Evolutionary conservation across 2,888 invertebrate genomes (phyloP), one percentile per base, ranked within the genome.

Genomic region (Rotaria sp.): DNA sequence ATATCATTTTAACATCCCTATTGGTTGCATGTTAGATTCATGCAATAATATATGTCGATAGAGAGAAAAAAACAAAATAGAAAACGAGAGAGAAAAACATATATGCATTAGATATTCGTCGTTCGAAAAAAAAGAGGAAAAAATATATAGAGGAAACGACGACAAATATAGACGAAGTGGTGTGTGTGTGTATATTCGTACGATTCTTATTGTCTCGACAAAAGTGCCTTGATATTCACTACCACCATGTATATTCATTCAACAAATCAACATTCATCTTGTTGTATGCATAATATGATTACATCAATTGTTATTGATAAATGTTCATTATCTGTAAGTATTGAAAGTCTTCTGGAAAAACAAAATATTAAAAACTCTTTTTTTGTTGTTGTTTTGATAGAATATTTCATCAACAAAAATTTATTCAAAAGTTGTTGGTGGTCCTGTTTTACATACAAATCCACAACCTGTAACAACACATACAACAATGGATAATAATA

Each of bases 361-460:
- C 50, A 24, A 55, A 8, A 55, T 55, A 4, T 11, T 24, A 24
- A 35, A 18, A 15, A 35, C 67, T 15, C 18, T 15, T 18, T 35
- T 15, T 18, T 67, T 67, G 11, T 67, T 67, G 2, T 13, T 30
- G 26, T n/a, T n/a, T 10, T n/a, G 30, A 30, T 38, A 67, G 80
- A 80, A 41, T 80, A n/a, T 80, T 74, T 24, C 24, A 45, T 11
- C 80, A 1, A 45, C 41, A 15, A 80, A 80, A 45, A n/a, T 10
- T 45, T 80, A 80, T 45, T 80, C 80, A 45, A 80, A 80, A 80
- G 80, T 45, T n/a, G 80, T 80, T 41, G 80, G 80, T 45, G 45
- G 26, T 45, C 80, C 80, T 11, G n/a, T 80, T 13, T 45, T 80
- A 45, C 26, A n/a, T 21, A n/a, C 41, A 26, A 45, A 41, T 13